phyloP scores from a whole-genome alignment of 92 coral and sea anemone species.

The Chrysogorgia sp. region DNA sequence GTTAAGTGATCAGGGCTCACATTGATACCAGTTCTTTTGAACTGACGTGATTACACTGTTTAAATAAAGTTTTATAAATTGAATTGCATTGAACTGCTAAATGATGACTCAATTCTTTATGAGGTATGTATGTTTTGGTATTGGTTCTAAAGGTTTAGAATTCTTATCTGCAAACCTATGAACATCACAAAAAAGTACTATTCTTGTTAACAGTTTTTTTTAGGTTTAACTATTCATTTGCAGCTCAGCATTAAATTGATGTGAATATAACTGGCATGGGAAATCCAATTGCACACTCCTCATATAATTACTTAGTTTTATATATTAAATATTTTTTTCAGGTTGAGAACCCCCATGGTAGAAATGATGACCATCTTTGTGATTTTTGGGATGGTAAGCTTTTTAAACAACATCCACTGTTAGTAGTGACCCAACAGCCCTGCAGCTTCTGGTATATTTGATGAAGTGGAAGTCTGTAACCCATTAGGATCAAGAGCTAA shows the following conservation, averaged over 20 bases:
- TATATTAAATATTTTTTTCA: conserved; percentile 32
- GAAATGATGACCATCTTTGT: conserved; percentile 48
- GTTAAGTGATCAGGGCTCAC: too few species aligned
- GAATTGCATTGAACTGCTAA: conserved; percentile 24
- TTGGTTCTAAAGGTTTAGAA: neutral
- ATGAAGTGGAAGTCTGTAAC: conserved; percentile 69
- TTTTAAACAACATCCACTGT: conserved; percentile 56
- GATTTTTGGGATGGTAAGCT: conserved; percentile 62
- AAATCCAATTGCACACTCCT: too few species aligned
- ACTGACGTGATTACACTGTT: conserved; percentile 7
- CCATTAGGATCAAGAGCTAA: conserved; percentile 67
- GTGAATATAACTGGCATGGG: too few species aligned
- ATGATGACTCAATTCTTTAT: conserved; percentile 34
- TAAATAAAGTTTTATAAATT: conserved; percentile 23
- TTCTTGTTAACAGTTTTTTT: too few species aligned
- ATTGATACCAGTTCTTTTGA: neutral
- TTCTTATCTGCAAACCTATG: neutral
- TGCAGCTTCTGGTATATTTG: conserved; percentile 61
- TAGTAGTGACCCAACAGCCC: conserved; percentile 50
- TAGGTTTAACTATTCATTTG: too few species aligned
- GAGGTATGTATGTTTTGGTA: conserved; percentile 11
- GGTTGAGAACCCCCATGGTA: conserved; percentile 55
- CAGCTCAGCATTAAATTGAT: too few species aligned
- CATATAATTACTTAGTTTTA: neutral
- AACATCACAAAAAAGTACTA: neutral